Percentiles rank a stretch among this genome's conserved stretches.
These are phyloP conservation scores for Poecilus cupreus DNA, from an alignment of 2,888 invertebrate genomes.

Conservation along the genomic window DNA sequence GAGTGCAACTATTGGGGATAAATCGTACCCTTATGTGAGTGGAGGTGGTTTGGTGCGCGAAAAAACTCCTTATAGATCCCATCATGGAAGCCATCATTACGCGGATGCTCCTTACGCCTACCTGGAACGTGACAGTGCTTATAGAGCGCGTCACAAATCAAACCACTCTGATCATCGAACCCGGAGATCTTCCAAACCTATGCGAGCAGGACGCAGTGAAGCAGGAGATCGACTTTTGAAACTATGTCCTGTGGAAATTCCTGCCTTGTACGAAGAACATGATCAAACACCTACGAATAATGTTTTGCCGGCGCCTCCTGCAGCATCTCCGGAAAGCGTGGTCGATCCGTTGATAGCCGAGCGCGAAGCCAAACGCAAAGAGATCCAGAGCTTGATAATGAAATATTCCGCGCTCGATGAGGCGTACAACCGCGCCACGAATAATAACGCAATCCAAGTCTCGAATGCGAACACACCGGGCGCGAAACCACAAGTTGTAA, in stretches of 20 bases:
- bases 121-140: constrained; percentile 68
- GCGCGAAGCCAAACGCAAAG: constrained; percentile 87
- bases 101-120: constrained; percentile 70
- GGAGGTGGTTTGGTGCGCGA: constrained; percentile 76
- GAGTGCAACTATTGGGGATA: constrained; percentile 73
- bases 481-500: constrained; percentile 60
- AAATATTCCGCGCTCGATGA: constrained; percentile 89
- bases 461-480: constrained; percentile 68
- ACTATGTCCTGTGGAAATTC: constrained; percentile 76
- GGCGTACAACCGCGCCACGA: constrained; percentile 74
- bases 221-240: constrained; percentile 75
- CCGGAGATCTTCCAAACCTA: constrained; percentile 73
- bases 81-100: constrained; percentile 67
- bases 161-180: constrained; percentile 71
- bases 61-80: constrained; percentile 79
- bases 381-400: constrained; percentile 87
- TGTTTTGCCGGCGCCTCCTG: constrained; percentile 69
- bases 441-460: constrained; percentile 61
- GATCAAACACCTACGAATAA: constrained; percentile 50
- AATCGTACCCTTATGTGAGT: constrained; percentile 77
- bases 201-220: constrained; percentile 80
- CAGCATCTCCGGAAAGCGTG: constrained; percentile 72
- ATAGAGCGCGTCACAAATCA: constrained; percentile 69
- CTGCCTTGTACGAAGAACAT: constrained; percentile 54
- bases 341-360: constrained; percentile 79